Conservation (phyloP, 1,140 invertebrate species). For the Harlomillsia oculata region DNA sequence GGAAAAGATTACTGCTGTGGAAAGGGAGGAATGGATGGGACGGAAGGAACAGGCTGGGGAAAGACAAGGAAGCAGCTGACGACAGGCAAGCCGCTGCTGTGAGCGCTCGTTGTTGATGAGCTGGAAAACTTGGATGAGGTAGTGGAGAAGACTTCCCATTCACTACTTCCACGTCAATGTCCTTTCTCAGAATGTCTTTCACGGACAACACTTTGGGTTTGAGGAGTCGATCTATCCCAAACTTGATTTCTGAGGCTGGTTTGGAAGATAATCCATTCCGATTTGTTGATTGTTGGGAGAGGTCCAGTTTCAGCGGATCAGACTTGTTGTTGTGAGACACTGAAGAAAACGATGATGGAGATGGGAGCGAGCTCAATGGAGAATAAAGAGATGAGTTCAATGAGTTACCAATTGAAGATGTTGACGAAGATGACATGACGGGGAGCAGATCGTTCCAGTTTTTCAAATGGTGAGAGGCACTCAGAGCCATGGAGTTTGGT, state of each 20-base stretch:
- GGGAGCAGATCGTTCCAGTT: slow-evolving; percentile 33
- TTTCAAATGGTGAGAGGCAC: slow-evolving; percentile 25
- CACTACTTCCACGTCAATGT: slow-evolving; percentile 30
- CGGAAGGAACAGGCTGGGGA: slow-evolving; percentile 40
- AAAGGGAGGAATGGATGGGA: slow-evolving; percentile 40
- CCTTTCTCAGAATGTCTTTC: slow-evolving; percentile 32
- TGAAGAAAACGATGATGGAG: slow-evolving; percentile 5
- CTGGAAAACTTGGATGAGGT: neutral
- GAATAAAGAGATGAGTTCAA: slow-evolving; percentile 4
- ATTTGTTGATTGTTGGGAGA: too few relatives aligned
- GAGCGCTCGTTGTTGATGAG: slow-evolving; percentile 38
- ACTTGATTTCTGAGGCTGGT: slow-evolving; percentile 31
- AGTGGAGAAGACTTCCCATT: slow-evolving; percentile 2
- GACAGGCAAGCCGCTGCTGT: slow-evolving; percentile 43
- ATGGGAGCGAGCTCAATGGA: slow-evolving; percentile 5
- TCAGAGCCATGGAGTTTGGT: neutral
- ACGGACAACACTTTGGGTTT: slow-evolving; percentile 35
- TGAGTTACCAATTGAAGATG: slow-evolving; percentile 20
- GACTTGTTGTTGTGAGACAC: too few relatives aligned
- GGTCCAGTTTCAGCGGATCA: too few relatives aligned
- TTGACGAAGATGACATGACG: slow-evolving; percentile 17
- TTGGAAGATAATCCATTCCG: neutral
- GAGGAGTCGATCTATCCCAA: slow-evolving; percentile 34
- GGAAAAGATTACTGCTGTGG: slow-evolving; percentile 27
- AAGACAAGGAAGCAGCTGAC: slow-evolving; percentile 26